Conservation (phyloP, 30 jellyfish, hydroid and myxozoan species). For the Aurelia aurita region DNA sequence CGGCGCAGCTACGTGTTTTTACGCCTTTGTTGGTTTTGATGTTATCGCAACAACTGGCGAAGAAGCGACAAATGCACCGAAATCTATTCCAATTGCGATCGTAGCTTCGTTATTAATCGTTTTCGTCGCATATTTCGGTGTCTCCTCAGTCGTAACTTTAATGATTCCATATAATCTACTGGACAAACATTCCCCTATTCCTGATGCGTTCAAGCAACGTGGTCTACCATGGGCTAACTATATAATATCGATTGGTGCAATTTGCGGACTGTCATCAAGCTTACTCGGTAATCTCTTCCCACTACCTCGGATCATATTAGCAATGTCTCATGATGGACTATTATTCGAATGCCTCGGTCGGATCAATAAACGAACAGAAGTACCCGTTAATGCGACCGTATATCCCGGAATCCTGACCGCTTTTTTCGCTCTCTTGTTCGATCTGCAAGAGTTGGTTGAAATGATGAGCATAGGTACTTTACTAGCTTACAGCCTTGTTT, state of each 20-base stretch:
- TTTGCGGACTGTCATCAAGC: conserved; percentile 98
- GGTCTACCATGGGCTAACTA: conserved; percentile 99
- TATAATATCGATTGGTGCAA: conserved; percentile 98
- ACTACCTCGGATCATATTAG: conserved; percentile 93
- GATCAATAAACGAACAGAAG: conserved; percentile 82
- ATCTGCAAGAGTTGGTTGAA: conserved; percentile 97
- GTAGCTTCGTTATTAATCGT: conserved; percentile 93
- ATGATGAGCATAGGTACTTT: conserved; percentile 99
- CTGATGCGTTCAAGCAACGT: conserved; percentile 93
- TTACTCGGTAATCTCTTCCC: conserved; percentile 98
- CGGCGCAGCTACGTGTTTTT: conserved; percentile 99
- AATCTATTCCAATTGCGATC: conserved; percentile 98
- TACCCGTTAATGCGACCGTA: conserved; percentile 99
- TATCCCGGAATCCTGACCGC: conserved; percentile 99
- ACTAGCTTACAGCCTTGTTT: conserved; percentile 97
- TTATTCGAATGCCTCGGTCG: conserved; percentile 79
- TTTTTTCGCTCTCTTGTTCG: conserved; percentile 93
- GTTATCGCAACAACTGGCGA: conserved; percentile 99
- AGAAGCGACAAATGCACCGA: conserved; percentile 97
- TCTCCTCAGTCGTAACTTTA: conserved; percentile 84
- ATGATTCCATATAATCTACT: conserved; percentile 86
- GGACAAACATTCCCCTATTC: conserved; percentile 95
- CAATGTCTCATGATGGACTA: conserved; percentile 98
- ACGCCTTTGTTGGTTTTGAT: conserved; percentile 99
- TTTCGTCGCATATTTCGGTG: conserved; percentile 89